Percentiles rank a stretch among this genome's conserved stretches.
These are phyloP conservation scores for Halcyon badia DNA, from an alignment of 2,797 vertebrate species.

Conservation along the genomic window DNA sequence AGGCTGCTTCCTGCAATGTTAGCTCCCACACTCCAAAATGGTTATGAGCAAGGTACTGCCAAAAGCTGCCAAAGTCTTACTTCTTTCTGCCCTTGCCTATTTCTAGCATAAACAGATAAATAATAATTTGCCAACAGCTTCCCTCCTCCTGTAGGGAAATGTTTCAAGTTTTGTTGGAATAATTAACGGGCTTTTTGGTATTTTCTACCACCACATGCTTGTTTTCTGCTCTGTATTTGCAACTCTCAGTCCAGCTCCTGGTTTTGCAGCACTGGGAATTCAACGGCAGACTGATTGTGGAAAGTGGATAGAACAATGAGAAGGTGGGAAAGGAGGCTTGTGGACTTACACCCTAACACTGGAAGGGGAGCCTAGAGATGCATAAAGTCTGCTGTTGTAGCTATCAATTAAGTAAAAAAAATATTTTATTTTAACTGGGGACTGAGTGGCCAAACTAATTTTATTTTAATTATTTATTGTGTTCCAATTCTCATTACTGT, in stretches of 20 bases:
- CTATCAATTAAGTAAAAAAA: neutral
- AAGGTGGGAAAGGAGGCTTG: neutral
- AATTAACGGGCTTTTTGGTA: constrained; percentile 35
- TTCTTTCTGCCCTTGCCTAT: constrained; percentile 3
- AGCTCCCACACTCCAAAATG: neutral
- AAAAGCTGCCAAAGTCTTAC: neutral
- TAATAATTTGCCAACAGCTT: constrained; percentile 18
- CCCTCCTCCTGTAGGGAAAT: neutral
- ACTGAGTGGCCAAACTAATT: constrained; percentile 26
- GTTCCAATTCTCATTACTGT: constrained; percentile 40
- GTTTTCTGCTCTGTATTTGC: neutral
- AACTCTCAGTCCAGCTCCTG: neutral
- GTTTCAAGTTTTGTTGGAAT: constrained; percentile 17
- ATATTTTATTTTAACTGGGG: neutral
- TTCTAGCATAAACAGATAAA: constrained; percentile 29
- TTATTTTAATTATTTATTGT: constrained; percentile 65
- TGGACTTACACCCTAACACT: neutral
- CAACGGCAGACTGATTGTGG: neutral
- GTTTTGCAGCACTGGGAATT: neutral
- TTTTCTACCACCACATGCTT: constrained; percentile 27
- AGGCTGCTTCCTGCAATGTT: neutral
- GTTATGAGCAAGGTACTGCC: neutral
- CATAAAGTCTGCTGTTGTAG: neutral
- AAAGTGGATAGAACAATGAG: neutral
- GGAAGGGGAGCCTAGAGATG: neutral